A percentile compares a stretch with the other conserved stretches of the same genome.
phyloP scores from a whole-genome alignment of 2,113 vertebrate species.

The Cheirogaleus medius region DNA sequence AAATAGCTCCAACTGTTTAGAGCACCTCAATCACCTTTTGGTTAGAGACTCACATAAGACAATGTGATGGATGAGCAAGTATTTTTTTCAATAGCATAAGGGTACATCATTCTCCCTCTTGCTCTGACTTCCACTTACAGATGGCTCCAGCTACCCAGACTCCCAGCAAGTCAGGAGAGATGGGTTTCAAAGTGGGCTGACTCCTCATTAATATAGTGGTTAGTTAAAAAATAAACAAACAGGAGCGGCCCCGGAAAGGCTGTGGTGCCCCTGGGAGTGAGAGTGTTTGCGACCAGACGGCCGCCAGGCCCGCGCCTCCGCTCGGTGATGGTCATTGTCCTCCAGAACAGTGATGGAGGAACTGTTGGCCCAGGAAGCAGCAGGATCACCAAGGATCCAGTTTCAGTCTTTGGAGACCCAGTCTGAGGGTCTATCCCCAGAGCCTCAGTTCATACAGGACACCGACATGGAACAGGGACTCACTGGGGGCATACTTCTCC shows the following conservation, averaged over 20 bases:
- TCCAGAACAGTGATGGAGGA: slow-evolving; percentile 73
- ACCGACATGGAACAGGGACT: slow-evolving; percentile 72
- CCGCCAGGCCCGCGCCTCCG: too few species aligned
- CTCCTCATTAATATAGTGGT: too few species aligned
- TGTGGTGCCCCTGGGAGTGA: too few species aligned
- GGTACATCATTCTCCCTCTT: not conserved
- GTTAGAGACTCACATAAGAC: not conserved
- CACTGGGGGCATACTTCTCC: slow-evolving; percentile 75
- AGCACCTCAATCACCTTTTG: not conserved
- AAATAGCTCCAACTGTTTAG: not conserved
- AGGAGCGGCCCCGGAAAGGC: too few species aligned
- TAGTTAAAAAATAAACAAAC: too few species aligned
- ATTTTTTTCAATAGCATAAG: not conserved
- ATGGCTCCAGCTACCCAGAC: not conserved
- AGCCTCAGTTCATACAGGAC: slow-evolving; percentile 63
- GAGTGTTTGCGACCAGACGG: too few species aligned
- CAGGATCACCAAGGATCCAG: slow-evolving; percentile 49
- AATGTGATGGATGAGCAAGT: not conserved
- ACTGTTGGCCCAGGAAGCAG: slow-evolving; percentile 46
- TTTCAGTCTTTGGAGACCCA: slow-evolving; percentile 66
- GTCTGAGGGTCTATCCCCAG: slow-evolving; percentile 60
- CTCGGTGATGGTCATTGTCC: slow-evolving; percentile 73
- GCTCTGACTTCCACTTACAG: not conserved
- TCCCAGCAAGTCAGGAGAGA: not conserved
- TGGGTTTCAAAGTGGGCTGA: not conserved